These are phyloP conservation scores for Endotricha flammealis DNA, from an alignment of 2,888 invertebrate species.

Conservation along the genomic window DNA sequence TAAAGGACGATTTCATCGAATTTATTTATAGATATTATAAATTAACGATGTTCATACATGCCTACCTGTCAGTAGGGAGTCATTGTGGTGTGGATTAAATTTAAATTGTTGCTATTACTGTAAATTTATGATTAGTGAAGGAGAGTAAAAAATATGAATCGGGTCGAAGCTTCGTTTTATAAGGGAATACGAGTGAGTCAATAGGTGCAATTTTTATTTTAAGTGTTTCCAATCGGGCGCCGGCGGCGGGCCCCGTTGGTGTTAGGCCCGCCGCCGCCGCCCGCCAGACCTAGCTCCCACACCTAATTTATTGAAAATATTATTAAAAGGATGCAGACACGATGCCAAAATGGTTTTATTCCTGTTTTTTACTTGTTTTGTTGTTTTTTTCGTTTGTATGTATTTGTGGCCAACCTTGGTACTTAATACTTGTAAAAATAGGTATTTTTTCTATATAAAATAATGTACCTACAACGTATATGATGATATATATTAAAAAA, in stretches of 20 bases:
- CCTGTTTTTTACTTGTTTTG: conserved; percentile 76
- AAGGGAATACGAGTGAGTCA: conserved; percentile 70
- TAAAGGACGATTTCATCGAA: conserved; percentile 76
- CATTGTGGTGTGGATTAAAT: conserved; percentile 70
- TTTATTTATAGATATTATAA: conserved; percentile 76
- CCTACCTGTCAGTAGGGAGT: conserved; percentile 61
- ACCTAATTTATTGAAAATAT: conserved; percentile 61
- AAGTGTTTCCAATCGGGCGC: conserved; percentile 48
- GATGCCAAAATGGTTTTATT: conserved; percentile 78
- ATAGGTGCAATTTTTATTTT: conserved; percentile 74
- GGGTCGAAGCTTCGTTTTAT: conserved; percentile 67
- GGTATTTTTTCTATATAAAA: conserved; percentile 76
- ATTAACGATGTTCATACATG: conserved; percentile 65
- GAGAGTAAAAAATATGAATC: conserved; percentile 69
- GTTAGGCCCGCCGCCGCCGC: conserved; percentile 14
- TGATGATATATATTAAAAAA: conserved; percentile 72
- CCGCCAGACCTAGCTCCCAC: conserved; percentile 47
- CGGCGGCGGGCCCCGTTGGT: conserved; percentile 19
- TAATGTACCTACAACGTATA: conserved; percentile 75
- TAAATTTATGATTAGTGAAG: conserved; percentile 67
- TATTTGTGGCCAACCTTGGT: conserved; percentile 77
- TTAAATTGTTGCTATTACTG: conserved; percentile 73
- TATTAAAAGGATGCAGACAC: conserved; percentile 69
- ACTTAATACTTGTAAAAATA: conserved; percentile 76
- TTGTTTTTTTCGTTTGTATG: conserved; percentile 75